Conservation (phyloP, 2,888 invertebrate species). For the Argynnis bischoffii region DNA sequence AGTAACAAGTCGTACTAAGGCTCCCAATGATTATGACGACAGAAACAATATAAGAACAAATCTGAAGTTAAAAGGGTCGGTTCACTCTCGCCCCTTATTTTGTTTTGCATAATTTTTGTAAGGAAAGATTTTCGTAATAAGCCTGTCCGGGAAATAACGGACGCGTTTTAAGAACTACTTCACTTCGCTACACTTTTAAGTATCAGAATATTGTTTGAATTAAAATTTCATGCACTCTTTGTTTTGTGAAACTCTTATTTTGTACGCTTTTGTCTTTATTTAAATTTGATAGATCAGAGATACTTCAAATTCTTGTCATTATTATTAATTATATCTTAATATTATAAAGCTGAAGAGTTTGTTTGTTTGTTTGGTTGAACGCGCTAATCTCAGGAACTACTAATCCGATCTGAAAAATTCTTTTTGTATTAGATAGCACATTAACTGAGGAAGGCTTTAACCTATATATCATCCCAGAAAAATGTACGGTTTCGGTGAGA, state of each 20-base stretch:
- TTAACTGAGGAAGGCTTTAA: too few relatives aligned
- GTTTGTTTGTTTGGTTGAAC: too few relatives aligned
- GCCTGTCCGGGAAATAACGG: constrained; percentile 18
- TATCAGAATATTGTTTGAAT: constrained; percentile 3
- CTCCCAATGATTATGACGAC: background rate
- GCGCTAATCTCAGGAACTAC: too few relatives aligned
- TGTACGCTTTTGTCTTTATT: background rate
- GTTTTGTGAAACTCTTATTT: background rate
- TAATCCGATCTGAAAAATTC: too few relatives aligned
- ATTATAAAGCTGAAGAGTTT: too few relatives aligned
- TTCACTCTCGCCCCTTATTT: constrained; percentile 12
- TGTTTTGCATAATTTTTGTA: constrained; percentile 21
- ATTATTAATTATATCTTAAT: too few relatives aligned
- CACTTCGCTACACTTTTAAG: constrained; percentile 15
- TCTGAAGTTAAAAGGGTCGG: constrained; percentile 6
- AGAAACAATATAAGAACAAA: constrained; percentile 10
- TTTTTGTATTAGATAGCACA: too few relatives aligned
- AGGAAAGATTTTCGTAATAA: constrained; percentile 25
- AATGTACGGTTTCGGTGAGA: too few relatives aligned
- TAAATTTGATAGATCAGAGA: too few relatives aligned
- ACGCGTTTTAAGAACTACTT: constrained; percentile 17
- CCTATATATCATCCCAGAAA: too few relatives aligned
- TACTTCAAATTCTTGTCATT: too few relatives aligned
- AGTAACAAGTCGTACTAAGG: background rate
- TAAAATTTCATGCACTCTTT: constrained; percentile 6